These are phyloP conservation scores for Lasioglossum morio DNA, from an alignment of 2,888 invertebrate species.

Conservation along the genomic window DNA sequence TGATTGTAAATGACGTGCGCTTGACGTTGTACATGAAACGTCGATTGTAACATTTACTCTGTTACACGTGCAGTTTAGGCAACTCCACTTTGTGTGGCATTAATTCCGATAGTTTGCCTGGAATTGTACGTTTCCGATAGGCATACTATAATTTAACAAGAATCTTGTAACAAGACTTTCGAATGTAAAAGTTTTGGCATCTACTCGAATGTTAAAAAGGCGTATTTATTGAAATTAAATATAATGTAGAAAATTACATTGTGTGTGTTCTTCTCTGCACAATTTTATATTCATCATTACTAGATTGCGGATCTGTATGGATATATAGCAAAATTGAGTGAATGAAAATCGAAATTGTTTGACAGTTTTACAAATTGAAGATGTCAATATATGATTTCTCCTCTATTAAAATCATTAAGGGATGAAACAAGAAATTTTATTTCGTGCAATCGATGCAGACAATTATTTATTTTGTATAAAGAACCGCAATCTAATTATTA, in stretches of 20 bases:
- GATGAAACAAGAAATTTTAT: too few relatives aligned
- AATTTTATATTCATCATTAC: background rate
- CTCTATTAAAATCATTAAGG: too few relatives aligned
- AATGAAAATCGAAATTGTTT: too few relatives aligned
- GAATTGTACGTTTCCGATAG: background rate
- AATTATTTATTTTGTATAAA: too few relatives aligned
- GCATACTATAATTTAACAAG: background rate
- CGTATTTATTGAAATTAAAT: background rate
- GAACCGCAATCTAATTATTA: too few relatives aligned
- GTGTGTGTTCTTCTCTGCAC: background rate
- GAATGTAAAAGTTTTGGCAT: background rate
- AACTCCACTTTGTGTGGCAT: background rate
- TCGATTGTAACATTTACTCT: conserved; percentile 14
- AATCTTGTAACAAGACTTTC: background rate
- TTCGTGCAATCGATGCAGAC: too few relatives aligned
- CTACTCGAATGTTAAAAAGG: background rate
- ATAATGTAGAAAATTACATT: background rate
- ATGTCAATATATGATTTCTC: too few relatives aligned
- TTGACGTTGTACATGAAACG: conserved; percentile 5
- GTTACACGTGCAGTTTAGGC: background rate
- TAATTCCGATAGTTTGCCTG: background rate
- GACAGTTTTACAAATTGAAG: too few relatives aligned
- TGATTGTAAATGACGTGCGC: conserved; percentile 1
- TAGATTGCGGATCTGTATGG: background rate
- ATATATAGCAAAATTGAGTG: too few relatives aligned